These are phyloP conservation scores for Homarus gammarus DNA, from an alignment of 2,888 invertebrate genomes.

Conservation along the genomic window DNA sequence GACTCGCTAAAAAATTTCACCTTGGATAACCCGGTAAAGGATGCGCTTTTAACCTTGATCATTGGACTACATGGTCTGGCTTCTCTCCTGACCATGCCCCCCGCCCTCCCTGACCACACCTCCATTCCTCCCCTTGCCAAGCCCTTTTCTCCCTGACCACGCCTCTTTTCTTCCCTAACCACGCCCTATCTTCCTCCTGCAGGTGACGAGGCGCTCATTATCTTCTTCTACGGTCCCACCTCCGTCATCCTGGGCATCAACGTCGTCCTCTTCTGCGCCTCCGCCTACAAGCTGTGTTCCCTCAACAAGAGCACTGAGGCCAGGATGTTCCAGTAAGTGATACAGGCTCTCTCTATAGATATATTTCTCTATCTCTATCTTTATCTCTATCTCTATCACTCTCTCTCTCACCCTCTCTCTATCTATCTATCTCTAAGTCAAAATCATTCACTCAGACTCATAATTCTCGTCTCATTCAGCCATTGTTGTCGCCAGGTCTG, in stretches of 20 bases:
- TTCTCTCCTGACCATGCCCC: background rate
- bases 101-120: background rate
- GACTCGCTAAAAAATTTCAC: too few species aligned
- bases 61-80: too few species aligned
- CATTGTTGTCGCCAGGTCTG: too few species aligned
- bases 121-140: background rate
- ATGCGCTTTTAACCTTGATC: too few species aligned
- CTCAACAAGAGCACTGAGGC: conserved; percentile 62
- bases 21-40: too few species aligned
- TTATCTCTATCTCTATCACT: too few species aligned
- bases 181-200: background rate
- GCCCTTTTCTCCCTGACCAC: background rate
- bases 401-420: too few species aligned
- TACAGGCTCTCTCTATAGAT: background rate
- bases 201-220: conserved; percentile 54
- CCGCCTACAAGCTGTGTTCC: conserved; percentile 62
- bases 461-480: too few species aligned
- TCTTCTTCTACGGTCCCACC: conserved; percentile 72
- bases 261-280: conserved; percentile 66
- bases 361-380: too few species aligned
- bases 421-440: too few species aligned
- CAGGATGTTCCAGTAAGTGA: conserved; percentile 68
- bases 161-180: background rate
- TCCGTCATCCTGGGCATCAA: conserved; percentile 67
- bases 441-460: too few species aligned